These are phyloP conservation scores for Acanthosepion pharaonis DNA, from an alignment of 2,888 invertebrate genomes.

Conservation along the genomic window DNA sequence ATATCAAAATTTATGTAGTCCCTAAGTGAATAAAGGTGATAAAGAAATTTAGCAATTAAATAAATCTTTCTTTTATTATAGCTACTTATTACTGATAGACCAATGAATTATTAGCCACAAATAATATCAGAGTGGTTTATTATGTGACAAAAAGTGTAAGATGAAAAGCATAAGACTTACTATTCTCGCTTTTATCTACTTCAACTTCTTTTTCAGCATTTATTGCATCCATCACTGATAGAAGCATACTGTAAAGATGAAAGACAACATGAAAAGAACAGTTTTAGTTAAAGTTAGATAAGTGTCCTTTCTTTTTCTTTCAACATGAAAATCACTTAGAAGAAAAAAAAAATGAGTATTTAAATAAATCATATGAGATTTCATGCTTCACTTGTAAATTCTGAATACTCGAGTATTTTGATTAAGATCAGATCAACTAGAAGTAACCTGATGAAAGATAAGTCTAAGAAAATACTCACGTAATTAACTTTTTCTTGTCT, in stretches of 20 bases:
- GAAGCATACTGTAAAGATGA: constrained; percentile 16
- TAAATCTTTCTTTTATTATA: neutral
- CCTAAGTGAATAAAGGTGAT: too few relatives aligned
- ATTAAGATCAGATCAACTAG: too few relatives aligned
- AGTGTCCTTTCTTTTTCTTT: too few relatives aligned
- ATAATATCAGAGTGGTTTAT: neutral
- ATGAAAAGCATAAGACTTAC: neutral
- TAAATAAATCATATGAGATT: neutral
- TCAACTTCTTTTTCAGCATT: constrained; percentile 41
- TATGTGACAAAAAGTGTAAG: neutral
- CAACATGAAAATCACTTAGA: neutral
- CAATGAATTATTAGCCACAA: neutral
- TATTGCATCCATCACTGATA: constrained; percentile 45
- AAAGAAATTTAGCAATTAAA: too few relatives aligned
- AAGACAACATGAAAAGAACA: neutral
- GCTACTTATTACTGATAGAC: too few relatives aligned
- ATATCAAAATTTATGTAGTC: too few relatives aligned
- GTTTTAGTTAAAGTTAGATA: neutral
- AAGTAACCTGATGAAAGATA: neutral
- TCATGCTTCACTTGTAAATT: neutral
- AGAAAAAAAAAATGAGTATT: neutral
- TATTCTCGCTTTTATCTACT: constrained; percentile 44
- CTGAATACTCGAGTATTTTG: neutral
- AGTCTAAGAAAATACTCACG: constrained; percentile 56
- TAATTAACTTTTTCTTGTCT: constrained; percentile 76